Percentiles rank a stretch among this genome's conserved stretches.
These are phyloP conservation scores for Coenonympha glycerion DNA, from an alignment of 2,888 invertebrate genomes.

Conservation along the genomic window DNA sequence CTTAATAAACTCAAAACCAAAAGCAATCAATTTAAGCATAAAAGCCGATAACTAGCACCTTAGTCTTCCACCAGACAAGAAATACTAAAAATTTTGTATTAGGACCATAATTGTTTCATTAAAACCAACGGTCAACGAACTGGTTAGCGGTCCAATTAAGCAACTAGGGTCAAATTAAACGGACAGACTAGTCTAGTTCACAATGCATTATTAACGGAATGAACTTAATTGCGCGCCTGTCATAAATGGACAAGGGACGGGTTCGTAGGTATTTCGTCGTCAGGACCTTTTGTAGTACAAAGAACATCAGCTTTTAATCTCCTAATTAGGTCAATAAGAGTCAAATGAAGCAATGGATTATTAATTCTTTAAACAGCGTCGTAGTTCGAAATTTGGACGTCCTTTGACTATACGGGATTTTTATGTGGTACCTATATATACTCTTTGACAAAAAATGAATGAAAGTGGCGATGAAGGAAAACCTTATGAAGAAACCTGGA, in stretches of 20 bases:
- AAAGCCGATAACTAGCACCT: too few species aligned
- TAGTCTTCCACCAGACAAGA: too few species aligned
- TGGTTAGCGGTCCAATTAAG: not conserved
- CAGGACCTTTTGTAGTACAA: not conserved
- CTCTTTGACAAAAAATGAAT: too few species aligned
- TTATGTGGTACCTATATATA: too few species aligned
- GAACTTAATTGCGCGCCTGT: conserved; percentile 16
- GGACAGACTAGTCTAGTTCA: conserved; percentile 4
- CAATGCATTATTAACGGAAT: conserved; percentile 16
- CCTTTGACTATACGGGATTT: too few species aligned
- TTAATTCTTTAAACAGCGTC: not conserved
- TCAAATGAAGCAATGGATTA: not conserved
- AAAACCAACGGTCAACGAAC: conserved; percentile 1
- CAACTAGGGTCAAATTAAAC: conserved; percentile 1
- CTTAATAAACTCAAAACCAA: too few species aligned
- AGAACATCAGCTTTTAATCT: not conserved
- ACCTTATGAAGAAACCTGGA: too few species aligned
- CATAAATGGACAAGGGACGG: not conserved
- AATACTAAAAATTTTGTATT: too few species aligned
- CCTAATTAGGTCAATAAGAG: not conserved
- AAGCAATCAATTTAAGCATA: too few species aligned
- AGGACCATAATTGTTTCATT: too few species aligned
- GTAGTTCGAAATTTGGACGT: too few species aligned
- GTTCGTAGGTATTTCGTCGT: not conserved
- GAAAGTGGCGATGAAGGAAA: too few species aligned